Evolutionary conservation across 2,113 vertebrate species (phyloP).

Genomic region (Peromyscus maniculatus): DNA sequence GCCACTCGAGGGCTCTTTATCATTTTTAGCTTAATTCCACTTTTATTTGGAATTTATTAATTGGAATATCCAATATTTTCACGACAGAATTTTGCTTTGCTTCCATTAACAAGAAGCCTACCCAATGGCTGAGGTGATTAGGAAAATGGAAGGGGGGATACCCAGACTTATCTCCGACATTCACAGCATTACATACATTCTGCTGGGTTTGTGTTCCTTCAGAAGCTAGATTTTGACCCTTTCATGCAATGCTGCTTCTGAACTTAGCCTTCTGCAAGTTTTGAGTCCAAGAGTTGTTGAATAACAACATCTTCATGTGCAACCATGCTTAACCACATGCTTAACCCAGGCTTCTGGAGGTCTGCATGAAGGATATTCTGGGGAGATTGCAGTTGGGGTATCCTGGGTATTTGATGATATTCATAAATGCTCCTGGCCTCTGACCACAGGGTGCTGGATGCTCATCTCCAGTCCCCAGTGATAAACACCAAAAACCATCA

Average conservation of each 20-base stretch:
- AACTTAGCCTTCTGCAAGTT: not conserved
- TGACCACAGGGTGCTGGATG: not conserved
- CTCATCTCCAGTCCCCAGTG: not conserved
- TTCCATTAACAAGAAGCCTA: constrained; percentile 79
- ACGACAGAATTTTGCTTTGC: constrained; percentile 77
- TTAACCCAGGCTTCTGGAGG: not conserved
- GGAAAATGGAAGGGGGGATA: not conserved
- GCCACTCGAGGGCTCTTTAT: constrained; percentile 91
- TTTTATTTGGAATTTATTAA: constrained; percentile 90
- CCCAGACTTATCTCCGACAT: constrained; percentile 58
- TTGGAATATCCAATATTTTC: constrained; percentile 88
- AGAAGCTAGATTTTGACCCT: constrained; percentile 17
- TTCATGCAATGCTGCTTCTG: constrained; percentile 2
- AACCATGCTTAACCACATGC: not conserved
- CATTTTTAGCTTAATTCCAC: constrained; percentile 89
- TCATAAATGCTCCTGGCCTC: not conserved
- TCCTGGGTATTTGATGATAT: not conserved
- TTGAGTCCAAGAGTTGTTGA: constrained; percentile 7
- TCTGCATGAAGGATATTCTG: not conserved
- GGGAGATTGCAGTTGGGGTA: not conserved
- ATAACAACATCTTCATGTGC: not conserved
- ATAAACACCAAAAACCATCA: not conserved
- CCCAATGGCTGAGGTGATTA: constrained; percentile 47
- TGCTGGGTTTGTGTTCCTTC: not conserved
- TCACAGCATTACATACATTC: constrained; percentile 21